These are phyloP conservation scores for Ametastegia equiseti DNA, from an alignment of 2,888 invertebrate genomes.

Conservation along the genomic window DNA sequence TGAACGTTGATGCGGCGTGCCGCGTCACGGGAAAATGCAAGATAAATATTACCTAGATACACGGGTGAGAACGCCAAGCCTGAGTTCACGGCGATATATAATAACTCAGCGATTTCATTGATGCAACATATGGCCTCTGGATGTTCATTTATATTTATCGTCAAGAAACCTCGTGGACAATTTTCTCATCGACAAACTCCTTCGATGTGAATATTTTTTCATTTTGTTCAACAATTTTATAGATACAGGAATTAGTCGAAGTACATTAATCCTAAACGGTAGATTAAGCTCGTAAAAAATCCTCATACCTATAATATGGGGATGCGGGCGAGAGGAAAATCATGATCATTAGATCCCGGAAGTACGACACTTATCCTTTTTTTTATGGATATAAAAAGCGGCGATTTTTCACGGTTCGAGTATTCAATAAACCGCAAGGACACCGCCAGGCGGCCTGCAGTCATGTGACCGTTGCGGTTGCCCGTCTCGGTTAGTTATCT, in stretches of 20 bases:
- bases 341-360: neutral
- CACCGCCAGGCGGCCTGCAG: no score
- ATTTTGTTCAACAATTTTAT: neutral
- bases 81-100: conserved; percentile 7
- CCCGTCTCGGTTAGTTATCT: conserved; percentile 28
- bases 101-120: conserved; percentile 36
- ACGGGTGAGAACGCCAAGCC: conserved; percentile 2
- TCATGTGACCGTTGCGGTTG: conserved; percentile 12
- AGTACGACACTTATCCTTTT: neutral
- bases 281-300: conserved; percentile 2
- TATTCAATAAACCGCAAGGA: conserved; percentile 17
- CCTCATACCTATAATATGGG: no score
- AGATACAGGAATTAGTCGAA: neutral
- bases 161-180: neutral
- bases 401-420: neutral
- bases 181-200: neutral
- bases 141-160: neutral
- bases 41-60: conserved; percentile 40
- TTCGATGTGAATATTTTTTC: no score
- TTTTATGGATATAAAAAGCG: neutral
- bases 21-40: conserved; percentile 45
- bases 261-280: neutral
- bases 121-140: neutral
- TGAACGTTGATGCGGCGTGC: conserved; percentile 13
- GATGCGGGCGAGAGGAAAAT: conserved; percentile 1